phyloP scores from a whole-genome alignment of 1,140 invertebrate species.

The Platyura marginata region DNA sequence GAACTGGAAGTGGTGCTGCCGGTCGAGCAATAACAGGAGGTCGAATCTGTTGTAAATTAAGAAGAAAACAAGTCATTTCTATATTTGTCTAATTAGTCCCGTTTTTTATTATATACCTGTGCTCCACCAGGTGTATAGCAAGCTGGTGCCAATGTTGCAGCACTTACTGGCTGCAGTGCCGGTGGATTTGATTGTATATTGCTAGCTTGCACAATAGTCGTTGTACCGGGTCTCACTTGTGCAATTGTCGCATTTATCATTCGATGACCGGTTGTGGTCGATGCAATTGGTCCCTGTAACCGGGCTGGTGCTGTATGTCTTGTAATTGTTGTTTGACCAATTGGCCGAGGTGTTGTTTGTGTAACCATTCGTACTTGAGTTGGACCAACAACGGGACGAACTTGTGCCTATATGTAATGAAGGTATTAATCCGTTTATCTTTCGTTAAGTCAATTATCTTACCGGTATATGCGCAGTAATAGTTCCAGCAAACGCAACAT shows the following conservation, averaged over 20 bases:
- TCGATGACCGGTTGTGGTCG: background rate
- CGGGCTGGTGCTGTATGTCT: conserved; percentile 21
- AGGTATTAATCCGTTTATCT: no score
- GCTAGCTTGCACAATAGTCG: background rate
- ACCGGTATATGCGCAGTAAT: conserved; percentile 15
- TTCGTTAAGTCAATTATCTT: no score
- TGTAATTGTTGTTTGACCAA: conserved; percentile 26
- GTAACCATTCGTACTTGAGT: conserved; percentile 36
- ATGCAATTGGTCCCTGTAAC: conserved; percentile 7
- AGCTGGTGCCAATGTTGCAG: conserved; percentile 1
- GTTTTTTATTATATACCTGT: conserved; percentile 1
- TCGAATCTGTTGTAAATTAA: conserved; percentile 17
- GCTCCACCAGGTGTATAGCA: background rate
- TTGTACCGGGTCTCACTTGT: conserved; percentile 17
- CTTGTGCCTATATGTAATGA: conserved; percentile 7
- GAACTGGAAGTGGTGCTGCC: conserved; percentile 18
- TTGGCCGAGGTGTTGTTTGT: conserved; percentile 25
- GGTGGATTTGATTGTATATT: conserved; percentile 10
- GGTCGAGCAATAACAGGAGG: conserved; percentile 6
- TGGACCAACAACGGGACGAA: conserved; percentile 23
- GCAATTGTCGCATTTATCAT: conserved; percentile 6
- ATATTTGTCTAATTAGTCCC: no score
- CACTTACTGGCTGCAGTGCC: conserved; percentile 22
- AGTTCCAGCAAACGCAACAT: conserved; percentile 34
- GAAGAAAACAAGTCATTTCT: no score